Evolutionary conservation across 92 coral and sea anemone species (phyloP), one percentile per base, ranked within the genome.

Genomic region (Galaxea fascicularis): DNA sequence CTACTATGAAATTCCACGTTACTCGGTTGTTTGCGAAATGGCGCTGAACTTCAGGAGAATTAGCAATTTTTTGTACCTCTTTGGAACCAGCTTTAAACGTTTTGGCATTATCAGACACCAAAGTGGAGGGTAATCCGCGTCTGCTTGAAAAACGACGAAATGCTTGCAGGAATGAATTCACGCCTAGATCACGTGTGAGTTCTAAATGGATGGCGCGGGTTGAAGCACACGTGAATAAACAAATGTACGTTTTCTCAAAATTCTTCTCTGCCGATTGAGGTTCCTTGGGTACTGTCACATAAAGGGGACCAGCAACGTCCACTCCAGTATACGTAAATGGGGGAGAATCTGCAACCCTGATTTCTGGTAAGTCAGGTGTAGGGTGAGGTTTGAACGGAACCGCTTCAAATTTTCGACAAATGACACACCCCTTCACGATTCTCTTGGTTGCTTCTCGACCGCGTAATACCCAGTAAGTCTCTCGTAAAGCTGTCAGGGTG

Each of bases 161-260:
- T n/a, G n/a, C n/a, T n/a, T n/a, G n/a, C n/a, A n/a, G n/a, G n/a
- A n/a, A n/a, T n/a, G n/a, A n/a, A n/a, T n/a, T n/a, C n/a, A n/a
- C n/a, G n/a, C n/a, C n/a, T n/a, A n/a, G n/a, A n/a, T n/a, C n/a
- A n/a, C n/a, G n/a, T n/a, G n/a, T n/a, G n/a, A 85, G 74, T 45
- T 90, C 93, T 41, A 87, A 67, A 76, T 90, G 93, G 30, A 90
- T 35, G 12, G 95, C 90, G 80, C 93, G 83, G 21, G 90, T 84
- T 16, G 89, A 66, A 29, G 39, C 21, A 12, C 28, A 60, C 51
- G 39, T 60, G 9, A 85, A 92, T 74, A 89, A n/a, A 27, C 59
- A 70, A 41, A 83, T 60, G 31, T 84, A 78, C 20, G 80, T 31
- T 91, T 87, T 89, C 77, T 78, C 53, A 73, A 74, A 58, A 18